Conservation (phyloP, 2,888 invertebrate genomes). For the Thymelicus acteon region DNA sequence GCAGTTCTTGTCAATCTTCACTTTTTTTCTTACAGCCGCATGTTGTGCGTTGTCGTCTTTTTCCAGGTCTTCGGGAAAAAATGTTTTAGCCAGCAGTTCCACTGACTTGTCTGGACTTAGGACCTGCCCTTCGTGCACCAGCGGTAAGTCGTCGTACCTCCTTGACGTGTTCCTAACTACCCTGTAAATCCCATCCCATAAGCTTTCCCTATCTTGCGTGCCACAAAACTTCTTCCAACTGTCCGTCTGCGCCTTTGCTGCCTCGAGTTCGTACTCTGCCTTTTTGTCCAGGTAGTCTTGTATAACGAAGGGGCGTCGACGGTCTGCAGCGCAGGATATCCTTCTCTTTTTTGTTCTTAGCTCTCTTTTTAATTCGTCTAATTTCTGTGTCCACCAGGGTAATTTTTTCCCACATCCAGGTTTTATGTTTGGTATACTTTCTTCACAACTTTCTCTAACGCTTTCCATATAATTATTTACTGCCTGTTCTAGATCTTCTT, state of each 20-base stretch:
- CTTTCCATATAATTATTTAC: not conserved
- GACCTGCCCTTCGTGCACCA: not conserved
- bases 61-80: not conserved
- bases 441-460: not conserved
- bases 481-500: not conserved
- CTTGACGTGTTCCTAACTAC: slow-evolving; percentile 32
- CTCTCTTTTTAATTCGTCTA: not conserved
- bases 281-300: too few relatives aligned
- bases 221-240: slow-evolving; percentile 42
- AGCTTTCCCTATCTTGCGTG: slow-evolving; percentile 39
- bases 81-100: not conserved
- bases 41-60: not conserved
- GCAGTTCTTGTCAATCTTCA: not conserved
- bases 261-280: too few relatives aligned
- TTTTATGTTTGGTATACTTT: slow-evolving; percentile 38
- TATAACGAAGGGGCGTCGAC: too few relatives aligned
- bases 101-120: slow-evolving; percentile 2
- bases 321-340: too few relatives aligned
- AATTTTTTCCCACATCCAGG: slow-evolving; percentile 23
- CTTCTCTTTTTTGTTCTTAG: too few relatives aligned
- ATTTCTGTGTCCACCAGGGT: slow-evolving; percentile 16
- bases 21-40: not conserved
- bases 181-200: slow-evolving; percentile 43
- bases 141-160: not conserved
- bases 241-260: slow-evolving; percentile 30